phyloP scores from a whole-genome alignment of 2,888 invertebrate species.

The Crocallis elinguaria region DNA sequence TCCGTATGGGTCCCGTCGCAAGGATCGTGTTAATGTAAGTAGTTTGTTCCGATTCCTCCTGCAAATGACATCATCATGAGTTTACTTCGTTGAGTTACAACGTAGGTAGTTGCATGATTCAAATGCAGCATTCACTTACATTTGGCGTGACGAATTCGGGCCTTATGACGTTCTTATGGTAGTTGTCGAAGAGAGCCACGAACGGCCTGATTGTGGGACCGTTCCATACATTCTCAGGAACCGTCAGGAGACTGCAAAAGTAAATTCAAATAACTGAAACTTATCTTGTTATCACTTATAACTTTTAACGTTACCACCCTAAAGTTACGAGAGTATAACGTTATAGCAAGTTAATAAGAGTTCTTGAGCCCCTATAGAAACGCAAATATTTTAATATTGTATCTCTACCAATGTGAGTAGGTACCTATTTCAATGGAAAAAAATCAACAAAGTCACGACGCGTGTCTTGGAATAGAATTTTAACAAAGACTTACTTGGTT shows the following conservation, averaged over 20 bases:
- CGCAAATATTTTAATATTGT: too few relatives aligned
- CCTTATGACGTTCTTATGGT: conserved; percentile 87
- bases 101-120: conserved; percentile 34
- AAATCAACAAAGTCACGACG: neutral
- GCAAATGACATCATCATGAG: conserved; percentile 65
- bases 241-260: conserved; percentile 86
- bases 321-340: too few relatives aligned
- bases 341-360: too few relatives aligned
- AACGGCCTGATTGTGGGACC: conserved; percentile 89
- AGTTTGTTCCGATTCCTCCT: conserved; percentile 88
- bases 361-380: too few relatives aligned
- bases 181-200: conserved; percentile 90
- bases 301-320: too few relatives aligned
- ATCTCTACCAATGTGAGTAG: too few relatives aligned
- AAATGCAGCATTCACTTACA: conserved; percentile 57
- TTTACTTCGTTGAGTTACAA: conserved; percentile 45
- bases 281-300: neutral
- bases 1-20: conserved; percentile 89
- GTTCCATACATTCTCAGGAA: conserved; percentile 86
- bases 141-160: conserved; percentile 87
- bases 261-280: neutral
- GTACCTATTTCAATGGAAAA: too few relatives aligned
- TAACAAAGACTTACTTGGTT: conserved; percentile 85
- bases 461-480: neutral
- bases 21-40: conserved; percentile 89